Evolutionary conservation across 2,113 vertebrate species (phyloP).

Genomic region (Eublepharis macularius): DNA sequence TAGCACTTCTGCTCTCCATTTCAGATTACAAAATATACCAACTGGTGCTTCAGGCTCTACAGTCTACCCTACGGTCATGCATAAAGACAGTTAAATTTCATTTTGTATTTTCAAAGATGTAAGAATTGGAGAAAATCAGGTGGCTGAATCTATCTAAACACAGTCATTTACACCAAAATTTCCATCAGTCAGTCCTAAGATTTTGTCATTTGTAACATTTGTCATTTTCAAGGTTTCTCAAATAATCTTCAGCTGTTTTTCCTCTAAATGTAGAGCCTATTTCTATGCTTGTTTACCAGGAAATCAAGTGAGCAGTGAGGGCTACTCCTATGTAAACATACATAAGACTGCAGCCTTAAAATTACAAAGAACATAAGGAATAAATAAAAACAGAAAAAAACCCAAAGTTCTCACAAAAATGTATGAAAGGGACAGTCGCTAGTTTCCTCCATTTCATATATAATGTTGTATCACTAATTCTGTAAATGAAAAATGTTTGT

Average conservation of each 20-base stretch:
- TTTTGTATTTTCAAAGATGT: not conserved
- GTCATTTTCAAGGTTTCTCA: not conserved
- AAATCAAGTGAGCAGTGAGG: not conserved
- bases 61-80: not conserved
- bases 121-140: not conserved
- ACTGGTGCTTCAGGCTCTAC: accelerated
- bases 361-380: not conserved
- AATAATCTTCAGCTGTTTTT: slow-evolving; percentile 10
- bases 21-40: not conserved
- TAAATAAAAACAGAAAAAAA: slow-evolving; percentile 11
- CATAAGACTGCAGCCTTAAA: not conserved
- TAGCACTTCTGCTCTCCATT: not conserved
- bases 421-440: slow-evolving; percentile 30
- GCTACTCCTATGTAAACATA: not conserved
- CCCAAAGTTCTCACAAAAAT: slow-evolving; percentile 44
- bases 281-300: not conserved
- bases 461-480: slow-evolving; percentile 42
- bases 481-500: slow-evolving; percentile 38
- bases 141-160: not conserved
- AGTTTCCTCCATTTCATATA: slow-evolving; percentile 51
- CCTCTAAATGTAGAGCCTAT: not conserved
- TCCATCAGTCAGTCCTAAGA: accelerated
- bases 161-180: not conserved
- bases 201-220: not conserved
- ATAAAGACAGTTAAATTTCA: accelerated